Evolutionary conservation across 2,113 vertebrate species (phyloP).

Genomic region (Petrocephalus zakoni): DNA sequence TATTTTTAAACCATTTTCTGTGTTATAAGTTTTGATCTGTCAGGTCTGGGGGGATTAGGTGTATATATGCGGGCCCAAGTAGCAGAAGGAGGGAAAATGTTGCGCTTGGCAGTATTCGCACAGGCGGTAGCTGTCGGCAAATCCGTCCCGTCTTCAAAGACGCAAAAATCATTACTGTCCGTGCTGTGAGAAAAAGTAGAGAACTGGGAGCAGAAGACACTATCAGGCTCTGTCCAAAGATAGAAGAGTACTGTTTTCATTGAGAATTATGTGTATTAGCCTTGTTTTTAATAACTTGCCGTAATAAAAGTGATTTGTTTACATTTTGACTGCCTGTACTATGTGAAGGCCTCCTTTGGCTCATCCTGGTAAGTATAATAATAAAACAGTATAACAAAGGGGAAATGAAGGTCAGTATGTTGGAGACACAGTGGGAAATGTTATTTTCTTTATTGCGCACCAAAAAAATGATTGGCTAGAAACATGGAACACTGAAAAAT

Average conservation of each 20-base stretch:
- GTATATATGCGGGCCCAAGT: constrained; percentile 56
- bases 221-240: background rate
- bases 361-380: background rate
- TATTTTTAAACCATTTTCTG: constrained; percentile 58
- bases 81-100: constrained; percentile 50
- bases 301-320: background rate
- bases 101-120: constrained; percentile 51
- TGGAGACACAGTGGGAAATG: background rate
- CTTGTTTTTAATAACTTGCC: background rate
- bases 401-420: background rate
- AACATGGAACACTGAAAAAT: background rate
- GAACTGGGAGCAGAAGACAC: background rate
- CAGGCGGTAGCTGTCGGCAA: constrained; percentile 45
- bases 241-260: background rate
- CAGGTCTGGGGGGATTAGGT: constrained; percentile 48
- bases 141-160: constrained; percentile 48
- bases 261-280: background rate
- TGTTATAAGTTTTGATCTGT: constrained; percentile 42
- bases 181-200: background rate
- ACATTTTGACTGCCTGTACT: background rate
- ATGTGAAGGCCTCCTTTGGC: background rate
- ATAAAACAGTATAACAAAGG: background rate
- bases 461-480: background rate
- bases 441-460: background rate
- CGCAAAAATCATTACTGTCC: constrained; percentile 34